Evolutionary conservation across 2,888 invertebrate species (phyloP), one percentile per base, ranked within the genome.

Genomic region (Drosophila anceps): DNA sequence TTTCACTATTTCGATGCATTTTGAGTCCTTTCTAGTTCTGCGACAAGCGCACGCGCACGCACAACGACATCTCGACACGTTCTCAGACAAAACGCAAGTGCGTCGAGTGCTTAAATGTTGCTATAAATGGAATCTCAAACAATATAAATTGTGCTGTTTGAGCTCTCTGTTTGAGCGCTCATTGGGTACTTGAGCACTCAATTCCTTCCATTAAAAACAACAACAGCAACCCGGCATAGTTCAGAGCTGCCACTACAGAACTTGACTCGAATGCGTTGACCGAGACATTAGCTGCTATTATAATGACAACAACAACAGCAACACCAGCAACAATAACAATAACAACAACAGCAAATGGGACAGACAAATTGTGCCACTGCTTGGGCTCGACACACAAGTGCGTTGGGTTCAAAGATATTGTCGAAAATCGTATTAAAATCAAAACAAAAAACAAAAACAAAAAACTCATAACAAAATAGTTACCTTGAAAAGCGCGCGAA

Each of bases 181-280:
- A 66, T 68, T 60, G 43, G 66, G 53, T 51, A 67, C 64, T 73
- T 69, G 58, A 62, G 50, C 67, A 79, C 76, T 84, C 79, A 70
- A 12, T 77, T 86, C 79, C 81, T 73, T 82, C 73, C 88, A 89
- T 87, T 80, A 73, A 66, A 27, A 62, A 55, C 50, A 65, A 68
- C 39, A 44, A 41, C 43, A 65, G 66, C 33, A 51, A 31, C 39
- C 43, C 59, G 62, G 50, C 50, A 50, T 31, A 50, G 50, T 60
- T 63, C 63, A 59, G 35, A 48, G 59, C 58, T 31, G 65, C 44
- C 67, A 70, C 39, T 73, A 75, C 76, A 90, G 88, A 88, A 88
- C 85, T 90, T 82, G 84, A 90, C 81, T 90, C 76, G 81, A 84
- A 79, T 80, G 74, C 88, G 81, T 79, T 90, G 88, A 88, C 88